Evolutionary conservation across 2,888 invertebrate species (phyloP).

Genomic region (Apamea epomidion): DNA sequence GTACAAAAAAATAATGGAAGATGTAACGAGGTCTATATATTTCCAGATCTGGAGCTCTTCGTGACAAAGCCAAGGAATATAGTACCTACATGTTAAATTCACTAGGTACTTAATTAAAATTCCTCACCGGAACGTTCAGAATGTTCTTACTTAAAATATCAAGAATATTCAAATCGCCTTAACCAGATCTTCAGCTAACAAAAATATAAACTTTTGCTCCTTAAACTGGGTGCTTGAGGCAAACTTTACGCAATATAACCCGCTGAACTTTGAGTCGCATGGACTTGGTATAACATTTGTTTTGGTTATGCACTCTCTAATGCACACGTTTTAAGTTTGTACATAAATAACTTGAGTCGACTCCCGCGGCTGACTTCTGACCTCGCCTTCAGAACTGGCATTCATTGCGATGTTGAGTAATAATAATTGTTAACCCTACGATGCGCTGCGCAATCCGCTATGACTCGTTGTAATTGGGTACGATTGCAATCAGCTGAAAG

Average conservation of each 20-base stretch:
- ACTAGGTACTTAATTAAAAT: background rate
- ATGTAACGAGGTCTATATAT: background rate
- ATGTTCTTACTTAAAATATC: conserved; percentile 28
- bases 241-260: conserved; percentile 65
- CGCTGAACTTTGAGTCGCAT: conserved; percentile 63
- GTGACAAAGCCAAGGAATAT: conserved; percentile 1
- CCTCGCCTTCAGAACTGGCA: conserved; percentile 65
- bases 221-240: conserved; percentile 47
- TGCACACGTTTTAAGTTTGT: conserved; percentile 67
- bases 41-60: background rate
- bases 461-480: conserved; percentile 36
- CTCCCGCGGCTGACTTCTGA: conserved; percentile 72
- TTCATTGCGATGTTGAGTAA: conserved; percentile 59
- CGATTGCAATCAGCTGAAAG: conserved; percentile 11
- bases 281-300: conserved; percentile 66
- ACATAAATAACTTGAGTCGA: conserved; percentile 67
- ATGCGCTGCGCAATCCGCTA: conserved; percentile 50
- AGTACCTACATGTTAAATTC: background rate
- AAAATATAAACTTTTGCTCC: conserved; percentile 55
- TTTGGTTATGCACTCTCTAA: conserved; percentile 69
- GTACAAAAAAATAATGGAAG: background rate
- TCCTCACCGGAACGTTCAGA: background rate
- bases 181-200: conserved; percentile 42
- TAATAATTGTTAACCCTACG: conserved; percentile 54
- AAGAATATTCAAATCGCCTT: conserved; percentile 45